Conservation (phyloP, 1,140 invertebrate species). For the Agrilus planipennis region DNA sequence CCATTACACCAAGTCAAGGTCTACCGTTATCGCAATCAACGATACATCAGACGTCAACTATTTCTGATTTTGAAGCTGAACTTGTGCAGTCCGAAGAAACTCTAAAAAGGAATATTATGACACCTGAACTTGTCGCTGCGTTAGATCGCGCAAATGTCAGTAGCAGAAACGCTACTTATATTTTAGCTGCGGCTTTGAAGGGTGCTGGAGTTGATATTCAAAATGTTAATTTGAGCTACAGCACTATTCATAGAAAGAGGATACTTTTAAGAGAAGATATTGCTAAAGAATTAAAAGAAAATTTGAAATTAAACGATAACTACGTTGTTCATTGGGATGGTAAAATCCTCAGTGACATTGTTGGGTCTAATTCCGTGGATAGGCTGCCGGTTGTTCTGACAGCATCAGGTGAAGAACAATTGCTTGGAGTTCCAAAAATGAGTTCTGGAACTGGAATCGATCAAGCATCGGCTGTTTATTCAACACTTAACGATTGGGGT, state of each 20-base stretch:
- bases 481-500: conserved; percentile 16
- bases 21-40: too few species aligned
- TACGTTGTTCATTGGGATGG: conserved; percentile 11
- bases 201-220: conserved; percentile 16
- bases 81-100: too few species aligned
- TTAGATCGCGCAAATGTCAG: conserved; percentile 20
- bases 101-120: conserved; percentile 16
- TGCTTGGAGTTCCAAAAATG: conserved; percentile 23
- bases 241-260: conserved; percentile 18
- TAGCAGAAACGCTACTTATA: conserved; percentile 18
- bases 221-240: conserved; percentile 13
- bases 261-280: conserved; percentile 9
- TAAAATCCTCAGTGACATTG: conserved; percentile 18
- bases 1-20: too few species aligned
- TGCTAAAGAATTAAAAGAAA: conserved; percentile 15
- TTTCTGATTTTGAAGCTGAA: too few species aligned
- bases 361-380: conserved; percentile 20
- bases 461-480: conserved; percentile 18
- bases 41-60: too few species aligned
- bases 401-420: conserved; percentile 16
- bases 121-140: conserved; percentile 12
- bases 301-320: conserved; percentile 13
- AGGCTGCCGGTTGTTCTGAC: conserved; percentile 25
- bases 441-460: conserved; percentile 18
- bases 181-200: conserved; percentile 17